Evolutionary conservation across 2,888 invertebrate genomes (phyloP), one percentile per base, ranked within the genome.

Genomic region (Argyresthia goedartella): DNA sequence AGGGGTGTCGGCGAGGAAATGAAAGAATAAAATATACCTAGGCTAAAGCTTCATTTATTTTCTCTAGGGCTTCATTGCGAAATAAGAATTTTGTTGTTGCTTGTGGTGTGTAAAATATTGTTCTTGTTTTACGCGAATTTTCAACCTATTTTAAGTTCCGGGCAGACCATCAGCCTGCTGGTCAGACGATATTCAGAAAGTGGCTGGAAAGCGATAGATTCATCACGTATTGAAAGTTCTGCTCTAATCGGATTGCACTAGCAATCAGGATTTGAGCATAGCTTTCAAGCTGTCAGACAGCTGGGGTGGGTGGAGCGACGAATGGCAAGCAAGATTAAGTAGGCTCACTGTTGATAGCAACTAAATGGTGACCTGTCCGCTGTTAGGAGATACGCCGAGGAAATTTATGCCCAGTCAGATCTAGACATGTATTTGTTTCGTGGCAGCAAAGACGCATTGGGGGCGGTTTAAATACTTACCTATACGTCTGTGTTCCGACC

Each of bases 391-490:
- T 25, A 25, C 3, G 25, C 25, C 25, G 25, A 39, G 39, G 10
- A 39, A 39, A 39, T 39, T n/a, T 39, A 39, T 3, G n/a, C 11
- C 41, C 11, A 10, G 25, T 25, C 25, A 25, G 25, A 2, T 25
- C 25, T 25, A 4, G 25, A 25, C 25, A 25, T 41, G 11, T 41
- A 41, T 41, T 10, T 15, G 10, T 15, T 10, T 45, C 8, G 14
- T 43, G 15, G 8, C 44, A 44, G 34, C 33, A 44, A 16, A 25
- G 48, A 55, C 52, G 52, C 52, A 25, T 25, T 25, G 25, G 25
- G 25, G 6, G 25, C n/a, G n/a, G n/a, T n/a, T n/a, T n/a, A n/a
- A n/a, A n/a, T 25, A 25, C 25, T 25, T 4, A 25, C 54, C 25
- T 25, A 25, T 25, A 25, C 25, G 6, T 6, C 25, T 4, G 25